Evolutionary conservation across 1,140 invertebrate genomes (phyloP).

Genomic region (Drosophila gunungcola): DNA sequence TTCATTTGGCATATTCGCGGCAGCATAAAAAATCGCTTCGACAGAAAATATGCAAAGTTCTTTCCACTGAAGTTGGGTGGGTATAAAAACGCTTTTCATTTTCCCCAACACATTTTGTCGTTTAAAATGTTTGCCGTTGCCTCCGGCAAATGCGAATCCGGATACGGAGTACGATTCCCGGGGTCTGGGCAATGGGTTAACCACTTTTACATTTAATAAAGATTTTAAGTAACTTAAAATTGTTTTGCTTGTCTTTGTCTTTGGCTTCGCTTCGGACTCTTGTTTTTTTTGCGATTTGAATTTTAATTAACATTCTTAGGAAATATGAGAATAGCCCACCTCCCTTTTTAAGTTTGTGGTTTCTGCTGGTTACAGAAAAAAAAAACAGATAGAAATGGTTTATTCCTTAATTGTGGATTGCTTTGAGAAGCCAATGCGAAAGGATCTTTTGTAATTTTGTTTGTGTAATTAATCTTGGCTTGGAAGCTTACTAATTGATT

Average conservation of each 20-base stretch:
- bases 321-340: conserved; percentile 47
- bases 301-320: conserved; percentile 79
- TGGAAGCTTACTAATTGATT: conserved; percentile 18
- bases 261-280: conserved; percentile 35
- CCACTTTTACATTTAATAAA: conserved; percentile 81
- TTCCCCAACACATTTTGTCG: conserved; percentile 55
- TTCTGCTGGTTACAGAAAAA: conserved; percentile 6
- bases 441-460: conserved; percentile 24
- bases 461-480: background rate
- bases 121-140: conserved; percentile 23
- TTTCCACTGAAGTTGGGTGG: conserved; percentile 66
- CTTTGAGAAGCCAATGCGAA: conserved; percentile 21
- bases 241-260: conserved; percentile 72
- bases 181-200: conserved; percentile 66
- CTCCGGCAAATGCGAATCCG: conserved; percentile 32
- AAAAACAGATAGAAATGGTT: background rate
- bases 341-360: conserved; percentile 4
- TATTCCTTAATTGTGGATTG: conserved; percentile 43
- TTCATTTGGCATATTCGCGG: conserved; percentile 81
- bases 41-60: conserved; percentile 64
- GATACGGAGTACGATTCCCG: conserved; percentile 2
- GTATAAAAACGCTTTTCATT: conserved; percentile 68
- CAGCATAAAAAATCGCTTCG: conserved; percentile 78
- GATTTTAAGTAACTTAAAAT: conserved; percentile 82
- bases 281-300: conserved; percentile 68